A percentile compares a stretch with the other conserved stretches of the same genome.
Conservation (phyloP, 2,888 invertebrate species). For the Dendrolimus pini region DNA sequence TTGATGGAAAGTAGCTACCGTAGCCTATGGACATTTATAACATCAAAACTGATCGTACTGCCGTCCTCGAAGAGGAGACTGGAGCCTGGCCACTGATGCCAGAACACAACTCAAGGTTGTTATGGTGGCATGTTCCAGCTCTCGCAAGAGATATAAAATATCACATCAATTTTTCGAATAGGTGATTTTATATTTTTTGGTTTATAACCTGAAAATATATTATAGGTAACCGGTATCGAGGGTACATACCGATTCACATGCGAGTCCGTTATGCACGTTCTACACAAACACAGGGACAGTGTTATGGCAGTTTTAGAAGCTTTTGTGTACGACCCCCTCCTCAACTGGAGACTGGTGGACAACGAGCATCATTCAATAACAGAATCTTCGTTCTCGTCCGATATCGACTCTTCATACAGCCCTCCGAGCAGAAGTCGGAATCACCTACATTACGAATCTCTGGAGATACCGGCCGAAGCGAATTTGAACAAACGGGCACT, state of each 20-base stretch:
- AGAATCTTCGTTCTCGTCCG: slow-evolving; percentile 59
- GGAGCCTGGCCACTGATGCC: too few relatives aligned
- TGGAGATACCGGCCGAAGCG: slow-evolving; percentile 82
- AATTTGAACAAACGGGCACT: slow-evolving; percentile 93
- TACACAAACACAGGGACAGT: slow-evolving; percentile 96
- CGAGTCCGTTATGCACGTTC: slow-evolving; percentile 96
- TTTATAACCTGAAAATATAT: too few relatives aligned
- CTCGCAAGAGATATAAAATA: too few relatives aligned
- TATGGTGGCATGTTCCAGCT: too few relatives aligned
- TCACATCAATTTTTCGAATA: too few relatives aligned
- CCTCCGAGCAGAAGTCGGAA: slow-evolving; percentile 57
- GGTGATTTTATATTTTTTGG: too few relatives aligned
- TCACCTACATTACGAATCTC: slow-evolving; percentile 54
- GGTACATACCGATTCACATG: slow-evolving; percentile 97
- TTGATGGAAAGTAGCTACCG: too few relatives aligned
- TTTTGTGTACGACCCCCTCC: slow-evolving; percentile 97
- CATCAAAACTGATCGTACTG: too few relatives aligned
- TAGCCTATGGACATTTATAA: too few relatives aligned
- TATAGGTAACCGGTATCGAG: slow-evolving; percentile 94
- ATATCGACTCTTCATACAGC: slow-evolving; percentile 55
- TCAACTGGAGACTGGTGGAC: slow-evolving; percentile 92
- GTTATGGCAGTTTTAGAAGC: slow-evolving; percentile 99
- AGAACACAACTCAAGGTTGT: too few relatives aligned
- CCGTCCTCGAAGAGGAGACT: too few relatives aligned
- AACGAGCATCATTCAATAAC: slow-evolving; percentile 56